A percentile compares a stretch with the other conserved stretches of the same genome.
Conservation (phyloP, 30 jellyfish, hydroid and myxozoan genomes). For the Turritopsis dohrnii region DNA sequence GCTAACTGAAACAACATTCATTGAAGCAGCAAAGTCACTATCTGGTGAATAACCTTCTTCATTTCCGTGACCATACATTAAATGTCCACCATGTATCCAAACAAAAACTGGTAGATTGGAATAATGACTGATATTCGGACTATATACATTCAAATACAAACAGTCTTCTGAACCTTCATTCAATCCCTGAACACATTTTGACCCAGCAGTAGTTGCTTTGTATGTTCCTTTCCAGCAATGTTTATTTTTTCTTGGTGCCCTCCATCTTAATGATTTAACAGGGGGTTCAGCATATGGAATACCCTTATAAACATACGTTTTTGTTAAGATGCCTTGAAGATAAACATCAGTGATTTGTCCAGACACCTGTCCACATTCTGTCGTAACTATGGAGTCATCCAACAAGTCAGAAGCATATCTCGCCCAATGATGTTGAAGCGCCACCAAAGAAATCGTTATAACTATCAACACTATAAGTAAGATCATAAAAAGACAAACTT, state of each 20-base stretch:
- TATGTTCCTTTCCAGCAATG: slow-evolving; percentile 45
- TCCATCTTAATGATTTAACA: slow-evolving; percentile 45
- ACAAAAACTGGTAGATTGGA: slow-evolving; percentile 34
- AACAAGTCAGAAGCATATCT: background rate
- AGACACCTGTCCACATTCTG: slow-evolving; percentile 15
- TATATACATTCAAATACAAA: slow-evolving; percentile 22
- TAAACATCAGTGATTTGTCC: background rate
- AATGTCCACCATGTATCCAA: slow-evolving; percentile 69
- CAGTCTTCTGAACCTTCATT: slow-evolving; percentile 37
- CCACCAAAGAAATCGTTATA: background rate
- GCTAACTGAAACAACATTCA: slow-evolving; percentile 54
- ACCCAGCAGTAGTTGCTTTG: slow-evolving; percentile 26
- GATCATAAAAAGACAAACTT: background rate
- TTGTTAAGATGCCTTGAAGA: background rate
- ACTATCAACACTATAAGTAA: background rate
- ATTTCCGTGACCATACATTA: slow-evolving; percentile 25
- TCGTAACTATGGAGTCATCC: background rate
- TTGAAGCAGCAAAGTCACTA: slow-evolving; percentile 28
- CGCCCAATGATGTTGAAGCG: background rate
- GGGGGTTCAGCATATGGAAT: slow-evolving; percentile 69
- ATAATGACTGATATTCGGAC: background rate
- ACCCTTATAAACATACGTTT: slow-evolving; percentile 41
- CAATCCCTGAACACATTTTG: slow-evolving; percentile 7
- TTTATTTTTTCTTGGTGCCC: slow-evolving; percentile 34
- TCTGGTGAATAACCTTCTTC: slow-evolving; percentile 37